A percentile compares a stretch with the other conserved stretches of the same genome.
phyloP scores from a whole-genome alignment of 2,113 vertebrate genomes.

The Nothocercus nigrocapillus region DNA sequence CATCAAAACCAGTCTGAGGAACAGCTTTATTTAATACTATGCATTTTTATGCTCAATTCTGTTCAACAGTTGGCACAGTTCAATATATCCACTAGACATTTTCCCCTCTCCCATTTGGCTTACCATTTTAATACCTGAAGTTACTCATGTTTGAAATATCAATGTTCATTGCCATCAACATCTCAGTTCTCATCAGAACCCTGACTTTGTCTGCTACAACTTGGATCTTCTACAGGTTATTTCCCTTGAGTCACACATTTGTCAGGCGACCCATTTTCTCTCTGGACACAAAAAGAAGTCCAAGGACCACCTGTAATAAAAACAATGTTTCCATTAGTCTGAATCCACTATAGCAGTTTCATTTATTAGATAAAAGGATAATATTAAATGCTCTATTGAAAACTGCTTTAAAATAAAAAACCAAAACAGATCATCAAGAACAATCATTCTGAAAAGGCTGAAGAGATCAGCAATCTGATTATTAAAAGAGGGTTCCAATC shows the following conservation, averaged over 20 bases:
- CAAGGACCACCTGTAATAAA: slow-evolving; percentile 62
- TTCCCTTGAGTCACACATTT: slow-evolving; percentile 18
- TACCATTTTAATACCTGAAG: slow-evolving; percentile 72
- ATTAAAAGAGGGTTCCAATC: background rate
- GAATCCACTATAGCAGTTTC: background rate
- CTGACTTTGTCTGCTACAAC: slow-evolving; percentile 43
- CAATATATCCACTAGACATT: background rate
- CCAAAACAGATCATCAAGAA: slow-evolving; percentile 64
- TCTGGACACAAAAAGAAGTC: background rate
- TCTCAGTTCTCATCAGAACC: slow-evolving; percentile 59
- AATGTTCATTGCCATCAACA: slow-evolving; percentile 58
- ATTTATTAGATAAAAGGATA: background rate
- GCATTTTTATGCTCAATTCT: slow-evolving; percentile 11
- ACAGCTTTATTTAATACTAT: slow-evolving; percentile 37
- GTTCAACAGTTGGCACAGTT: background rate
- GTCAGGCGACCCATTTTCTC: background rate
- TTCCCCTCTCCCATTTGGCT: slow-evolving; percentile 35
- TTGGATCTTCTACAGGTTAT: slow-evolving; percentile 53
- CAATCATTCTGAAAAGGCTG: slow-evolving; percentile 29
- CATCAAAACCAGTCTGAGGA: slow-evolving; percentile 38
- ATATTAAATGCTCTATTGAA: background rate
- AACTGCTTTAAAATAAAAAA: background rate
- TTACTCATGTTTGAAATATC: slow-evolving; percentile 60
- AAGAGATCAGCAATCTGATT: background rate
- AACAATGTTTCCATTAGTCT: slow-evolving; percentile 55